These are phyloP conservation scores for Coleophora deauratella DNA, from an alignment of 2,888 invertebrate genomes.

Conservation along the genomic window DNA sequence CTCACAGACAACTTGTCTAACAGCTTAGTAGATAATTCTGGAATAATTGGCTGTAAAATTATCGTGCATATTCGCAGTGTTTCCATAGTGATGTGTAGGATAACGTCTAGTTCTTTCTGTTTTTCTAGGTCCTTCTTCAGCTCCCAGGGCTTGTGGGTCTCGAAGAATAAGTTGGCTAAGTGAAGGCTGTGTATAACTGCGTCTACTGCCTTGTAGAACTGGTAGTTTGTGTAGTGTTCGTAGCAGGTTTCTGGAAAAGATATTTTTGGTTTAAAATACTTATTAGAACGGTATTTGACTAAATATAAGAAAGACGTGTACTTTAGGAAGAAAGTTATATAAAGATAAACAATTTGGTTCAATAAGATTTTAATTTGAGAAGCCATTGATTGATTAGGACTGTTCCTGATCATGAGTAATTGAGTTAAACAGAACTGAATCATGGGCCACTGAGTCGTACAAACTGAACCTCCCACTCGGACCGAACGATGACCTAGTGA, in stretches of 20 bases:
- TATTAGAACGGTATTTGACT: too few relatives aligned
- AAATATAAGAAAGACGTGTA: too few relatives aligned
- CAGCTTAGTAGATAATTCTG: conserved; percentile 78
- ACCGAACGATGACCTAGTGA: too few relatives aligned
- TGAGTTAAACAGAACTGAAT: too few relatives aligned
- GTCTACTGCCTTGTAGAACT: conserved; percentile 90
- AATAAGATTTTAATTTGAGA: too few relatives aligned
- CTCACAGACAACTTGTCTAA: conserved; percentile 79
- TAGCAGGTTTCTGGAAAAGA: conserved; percentile 73
- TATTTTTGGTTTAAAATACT: conserved; percentile 6
- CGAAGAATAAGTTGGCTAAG: conserved; percentile 89
- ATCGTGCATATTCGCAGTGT: conserved; percentile 82
- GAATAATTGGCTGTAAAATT: conserved; percentile 90
- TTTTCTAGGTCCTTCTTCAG: conserved; percentile 76
- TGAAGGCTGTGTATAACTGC: conserved; percentile 82
- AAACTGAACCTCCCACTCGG: too few relatives aligned
- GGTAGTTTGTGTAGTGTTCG: conserved; percentile 80
- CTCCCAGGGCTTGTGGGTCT: conserved; percentile 91
- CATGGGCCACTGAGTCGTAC: too few relatives aligned
- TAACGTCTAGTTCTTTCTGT: conserved; percentile 77
- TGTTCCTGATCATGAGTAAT: too few relatives aligned
- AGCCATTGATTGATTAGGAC: too few relatives aligned
- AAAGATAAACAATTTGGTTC: too few relatives aligned
- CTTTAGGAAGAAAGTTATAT: too few relatives aligned
- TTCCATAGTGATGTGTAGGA: conserved; percentile 90